Evolutionary conservation across 1,140 invertebrate species (phyloP).

Genomic region (Myzus persicae): DNA sequence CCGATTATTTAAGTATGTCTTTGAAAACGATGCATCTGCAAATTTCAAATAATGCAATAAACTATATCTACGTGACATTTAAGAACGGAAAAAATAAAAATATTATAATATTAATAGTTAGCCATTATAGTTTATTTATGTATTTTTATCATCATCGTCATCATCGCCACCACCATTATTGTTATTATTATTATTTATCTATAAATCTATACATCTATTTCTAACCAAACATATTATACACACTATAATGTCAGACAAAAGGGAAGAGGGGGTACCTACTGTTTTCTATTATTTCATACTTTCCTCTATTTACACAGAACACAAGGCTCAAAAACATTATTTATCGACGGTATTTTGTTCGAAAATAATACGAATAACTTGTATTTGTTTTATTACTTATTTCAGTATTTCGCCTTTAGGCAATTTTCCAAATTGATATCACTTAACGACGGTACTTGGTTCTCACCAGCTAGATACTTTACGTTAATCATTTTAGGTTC

Average conservation of each 20-base stretch:
- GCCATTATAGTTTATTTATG: neutral
- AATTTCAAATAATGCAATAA: neutral
- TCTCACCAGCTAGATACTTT: neutral
- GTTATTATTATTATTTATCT: neutral
- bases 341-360: neutral
- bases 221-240: neutral
- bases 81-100: neutral
- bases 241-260: neutral
- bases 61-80: neutral
- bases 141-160: neutral
- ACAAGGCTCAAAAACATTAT: slow-evolving; percentile 13
- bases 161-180: neutral
- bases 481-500: slow-evolving; percentile 9
- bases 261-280: neutral
- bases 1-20: neutral
- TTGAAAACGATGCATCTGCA: neutral
- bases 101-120: neutral
- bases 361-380: slow-evolving; percentile 37
- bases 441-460: neutral
- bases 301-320: neutral
- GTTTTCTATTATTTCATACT: slow-evolving; percentile 11
- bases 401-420: slow-evolving; percentile 2
- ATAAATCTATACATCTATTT: neutral
- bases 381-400: slow-evolving; percentile 41
- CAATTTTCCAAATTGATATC: neutral